Evolutionary conservation across 2,113 vertebrate species (phyloP), one percentile per base, ranked within the genome.

Genomic region (Sinocyclocheilus maitianheensis): DNA sequence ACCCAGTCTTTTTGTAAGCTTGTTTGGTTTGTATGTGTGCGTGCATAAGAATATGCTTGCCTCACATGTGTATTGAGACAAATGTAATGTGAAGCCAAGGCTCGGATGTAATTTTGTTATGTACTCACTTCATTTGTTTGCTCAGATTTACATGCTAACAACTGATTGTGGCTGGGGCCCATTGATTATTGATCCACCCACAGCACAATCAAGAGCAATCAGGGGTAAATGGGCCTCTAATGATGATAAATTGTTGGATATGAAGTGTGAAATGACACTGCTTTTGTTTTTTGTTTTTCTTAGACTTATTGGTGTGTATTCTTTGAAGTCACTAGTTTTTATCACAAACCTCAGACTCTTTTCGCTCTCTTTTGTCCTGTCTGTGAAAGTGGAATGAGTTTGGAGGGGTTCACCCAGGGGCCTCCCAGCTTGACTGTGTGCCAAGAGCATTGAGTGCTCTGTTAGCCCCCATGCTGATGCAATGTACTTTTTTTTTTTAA

Each of bases 361-460:
- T 34, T 11, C 7, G 40, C 48, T 2, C 18, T 69, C 24, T 6
- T 86, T 12, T 63, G 51, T 86, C 43, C 20, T 51, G 26, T 30
- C 26, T 82, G n/a, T 65, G 26, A 34, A 67, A 65, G 82, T 60
- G 80, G 11, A 18, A 43, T 67, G 65, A 55, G 85, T 81, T 81
- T 81, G 53, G 85, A 81, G 65, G 74, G 80, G 87, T 77, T 88
- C 84, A 86, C 43, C 74, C 62, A 14, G 71, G 55, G 85, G 77
- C 72, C 67, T 89, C 58, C 43, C 51, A 24, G 67, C 72, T 65
- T 46, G 26, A 62, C 37, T 72, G 37, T 63, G 79, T 82, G 81
- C 83, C 88, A 87, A 67, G 74, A 81, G 88, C 46, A 83, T 75
- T 34, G 84, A 85, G 79, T 37, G 37, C 82, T 83, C 43, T 83